Evolutionary conservation across 2,113 vertebrate species (phyloP), one percentile per base, ranked within the genome.

Genomic region (Uria lomvia): DNA sequence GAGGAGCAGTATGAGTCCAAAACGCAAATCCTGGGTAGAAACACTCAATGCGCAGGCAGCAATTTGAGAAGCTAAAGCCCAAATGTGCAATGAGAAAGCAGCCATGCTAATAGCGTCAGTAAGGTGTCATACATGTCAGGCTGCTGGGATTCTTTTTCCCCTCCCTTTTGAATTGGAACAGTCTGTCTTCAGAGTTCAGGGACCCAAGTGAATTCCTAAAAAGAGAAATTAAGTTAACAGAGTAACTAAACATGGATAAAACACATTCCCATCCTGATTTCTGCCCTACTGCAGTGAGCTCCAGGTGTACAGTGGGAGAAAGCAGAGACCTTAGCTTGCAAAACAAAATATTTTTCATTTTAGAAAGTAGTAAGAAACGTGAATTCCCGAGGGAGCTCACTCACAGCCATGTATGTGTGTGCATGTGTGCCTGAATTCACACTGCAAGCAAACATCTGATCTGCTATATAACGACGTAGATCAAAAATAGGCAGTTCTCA

Each of bases 51-150:
- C 3, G 3, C 91, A 77, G 90, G 89, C 92, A 49, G 86, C 40
- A 21, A 53, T 38, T 85, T 18, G 30, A 77, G 96, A 94, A 89
- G 79, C 94, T 87, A 70, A 78, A 95, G 89, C 62, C 58, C 85
- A 88, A 47, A 59, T 4, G 2, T 21, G 38, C 66, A 47, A 18
- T 52, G 47, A 50, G 58, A 50, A 63, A 86, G 47, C 43, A 12
- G n/a, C 47, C 22, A 0, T 8, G 56, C 47, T 53, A 43, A 50
- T 5, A 24, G 53, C 2, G 0, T 18, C 65, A 6, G 30, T 11
- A 9, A 59, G 78, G 40, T 5, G 5, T 12, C 60, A 67, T 11
- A 75, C 29, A 1, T 32, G 5, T 26, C 26, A 29, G 40, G 38
- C 55, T 70, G 72, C 65, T 19, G 62, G 15, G 47, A 22, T 12